Evolutionary conservation across 2,888 invertebrate species (phyloP), one percentile per base, ranked within the genome.

Genomic region (Melolontha melolontha): DNA sequence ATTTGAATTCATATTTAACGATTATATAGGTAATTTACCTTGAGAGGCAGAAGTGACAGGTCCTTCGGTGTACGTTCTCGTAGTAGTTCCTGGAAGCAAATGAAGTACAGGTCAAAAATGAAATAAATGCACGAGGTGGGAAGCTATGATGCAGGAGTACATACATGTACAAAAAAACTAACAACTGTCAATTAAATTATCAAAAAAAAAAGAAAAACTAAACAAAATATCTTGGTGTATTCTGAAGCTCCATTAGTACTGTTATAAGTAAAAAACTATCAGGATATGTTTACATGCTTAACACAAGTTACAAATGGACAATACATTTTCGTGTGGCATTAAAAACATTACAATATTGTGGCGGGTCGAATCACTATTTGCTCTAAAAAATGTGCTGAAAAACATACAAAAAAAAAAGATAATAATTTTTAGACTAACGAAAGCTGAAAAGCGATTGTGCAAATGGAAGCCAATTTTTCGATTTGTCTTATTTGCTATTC

Each of bases 51-150:
- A 80, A 39, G 81, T 78, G 14, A 78, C 71, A 50, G 82, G 81
- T 39, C 79, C 79, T 69, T 80, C 79, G 39, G 76, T 74, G 62
- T 77, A 73, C 34, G 78, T 78, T 70, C 77, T 78, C 69, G 77
- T 76, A 44, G 75, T 76, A 44, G 75, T 76, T 70, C 77, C 76
- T 64, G 76, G 71, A 68, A 73, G 76, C 74, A 79, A 80, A 80
- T 79, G 42, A 81, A 82, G 71, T 55, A 73, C 75, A 74, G 17
- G 39, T 50, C 29, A 54, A 27, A 42, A 7, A 41, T 10, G 7
- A 49, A 49, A 16, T 39, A 6, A 7, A 16, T n/a, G 11, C 16
- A 14, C 39, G 14, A 54, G 40, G 40, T 16, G 10, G n/a, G 27
- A 44, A 47, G 10, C 17, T 10, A 14, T 16, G 34, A 29, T 16